These are phyloP conservation scores for Sternotherus odoratus DNA, from an alignment of 2,797 vertebrate genomes.

Conservation along the genomic window DNA sequence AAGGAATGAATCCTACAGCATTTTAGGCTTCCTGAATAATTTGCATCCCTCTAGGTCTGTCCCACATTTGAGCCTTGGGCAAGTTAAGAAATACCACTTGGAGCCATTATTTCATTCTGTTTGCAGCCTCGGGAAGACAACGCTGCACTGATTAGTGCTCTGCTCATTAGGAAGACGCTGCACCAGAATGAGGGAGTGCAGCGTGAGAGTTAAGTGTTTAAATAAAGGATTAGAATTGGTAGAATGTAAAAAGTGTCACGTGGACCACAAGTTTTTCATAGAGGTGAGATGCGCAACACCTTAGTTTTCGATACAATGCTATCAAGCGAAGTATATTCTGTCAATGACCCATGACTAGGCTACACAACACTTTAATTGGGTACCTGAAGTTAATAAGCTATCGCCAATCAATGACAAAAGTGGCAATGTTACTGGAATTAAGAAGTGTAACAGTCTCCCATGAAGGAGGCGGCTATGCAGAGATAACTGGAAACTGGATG, in stretches of 20 bases:
- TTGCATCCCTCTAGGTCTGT: not conserved
- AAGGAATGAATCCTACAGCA: not conserved
- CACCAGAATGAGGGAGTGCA: not conserved
- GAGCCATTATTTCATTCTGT: not conserved
- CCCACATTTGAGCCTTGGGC: not conserved
- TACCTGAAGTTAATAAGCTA: rapidly evolving
- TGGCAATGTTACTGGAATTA: rapidly evolving
- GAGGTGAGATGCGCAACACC: not conserved
- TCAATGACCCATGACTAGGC: not conserved
- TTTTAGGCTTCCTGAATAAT: not conserved
- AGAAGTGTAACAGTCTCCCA: rapidly evolving
- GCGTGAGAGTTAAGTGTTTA: not conserved
- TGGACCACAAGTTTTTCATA: not conserved
- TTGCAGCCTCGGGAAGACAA: not conserved
- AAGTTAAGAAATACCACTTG: not conserved
- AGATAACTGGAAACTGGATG: too few relatives aligned
- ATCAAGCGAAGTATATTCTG: not conserved
- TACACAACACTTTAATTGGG: not conserved
- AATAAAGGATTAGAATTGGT: not conserved
- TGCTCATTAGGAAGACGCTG: not conserved
- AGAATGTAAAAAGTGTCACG: not conserved
- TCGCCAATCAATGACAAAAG: not conserved
- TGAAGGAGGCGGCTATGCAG: too few relatives aligned
- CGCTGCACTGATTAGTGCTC: not conserved
- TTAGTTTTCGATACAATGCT: not conserved